A percentile compares a stretch with the other conserved stretches of the same genome.
Conservation (phyloP, 2,888 invertebrate genomes). For the Calliopum simillimum region DNA sequence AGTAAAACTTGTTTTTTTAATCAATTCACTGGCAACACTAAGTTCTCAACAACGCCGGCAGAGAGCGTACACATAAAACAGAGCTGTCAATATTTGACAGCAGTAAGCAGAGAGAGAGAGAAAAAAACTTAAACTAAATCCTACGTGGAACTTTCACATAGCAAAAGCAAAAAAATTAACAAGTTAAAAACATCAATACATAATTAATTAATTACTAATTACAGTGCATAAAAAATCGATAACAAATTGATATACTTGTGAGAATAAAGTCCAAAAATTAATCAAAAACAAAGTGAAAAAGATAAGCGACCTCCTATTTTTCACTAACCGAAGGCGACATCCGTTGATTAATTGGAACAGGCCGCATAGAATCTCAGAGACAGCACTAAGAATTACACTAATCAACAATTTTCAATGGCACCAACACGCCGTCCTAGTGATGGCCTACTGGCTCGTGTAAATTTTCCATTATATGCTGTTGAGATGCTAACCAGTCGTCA, state of each 20-base stretch:
- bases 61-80: too few relatives aligned
- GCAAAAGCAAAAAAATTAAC: conserved; percentile 34
- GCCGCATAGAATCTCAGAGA: conserved; percentile 3
- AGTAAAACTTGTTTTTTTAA: too few relatives aligned
- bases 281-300: conserved; percentile 10
- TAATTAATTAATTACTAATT: conserved; percentile 36
- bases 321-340: conserved; percentile 42
- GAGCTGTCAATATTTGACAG: not conserved
- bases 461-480: conserved; percentile 93
- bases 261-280: conserved; percentile 21
- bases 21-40: too few relatives aligned
- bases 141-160: conserved; percentile 56
- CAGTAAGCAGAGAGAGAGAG: too few relatives aligned
- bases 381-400: conserved; percentile 1
- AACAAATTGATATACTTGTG: conserved; percentile 38
- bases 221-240: conserved; percentile 33
- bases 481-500: conserved; percentile 92
- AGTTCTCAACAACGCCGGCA: not conserved
- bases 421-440: conserved; percentile 73
- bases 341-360: not conserved
- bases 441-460: conserved; percentile 85
- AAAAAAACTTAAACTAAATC: too few relatives aligned
- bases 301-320: conserved; percentile 21
- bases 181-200: conserved; percentile 39
- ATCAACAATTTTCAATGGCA: conserved; percentile 68